These are phyloP conservation scores for Solenopsis fugax DNA, from an alignment of 1,140 invertebrate genomes.

Conservation along the genomic window DNA sequence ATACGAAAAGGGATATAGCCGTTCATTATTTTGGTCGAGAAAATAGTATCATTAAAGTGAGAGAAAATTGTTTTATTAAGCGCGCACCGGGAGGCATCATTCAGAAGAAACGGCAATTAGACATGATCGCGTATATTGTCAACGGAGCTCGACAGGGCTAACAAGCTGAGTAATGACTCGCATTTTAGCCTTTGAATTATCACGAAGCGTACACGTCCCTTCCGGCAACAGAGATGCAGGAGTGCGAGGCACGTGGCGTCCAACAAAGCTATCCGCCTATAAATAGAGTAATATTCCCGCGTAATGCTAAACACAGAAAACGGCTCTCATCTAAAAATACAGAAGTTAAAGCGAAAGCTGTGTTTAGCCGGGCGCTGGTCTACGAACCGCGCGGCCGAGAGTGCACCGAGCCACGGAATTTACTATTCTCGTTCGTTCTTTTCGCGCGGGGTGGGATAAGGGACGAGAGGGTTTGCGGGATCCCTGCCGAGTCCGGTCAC, in stretches of 20 bases:
- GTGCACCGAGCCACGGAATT: constrained; percentile 54
- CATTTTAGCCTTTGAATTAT: constrained; percentile 67
- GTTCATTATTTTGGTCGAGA: constrained; percentile 29
- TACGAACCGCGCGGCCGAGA: not conserved
- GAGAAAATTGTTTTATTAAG: not conserved
- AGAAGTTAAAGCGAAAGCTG: constrained; percentile 60
- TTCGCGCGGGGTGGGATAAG: not conserved
- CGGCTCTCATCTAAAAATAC: constrained; percentile 47
- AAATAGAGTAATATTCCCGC: constrained; percentile 65
- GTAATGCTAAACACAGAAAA: constrained; percentile 36
- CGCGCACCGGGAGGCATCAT: not conserved
- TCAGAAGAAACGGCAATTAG: not conserved
- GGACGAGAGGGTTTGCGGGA: not conserved
- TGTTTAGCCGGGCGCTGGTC: constrained; percentile 16
- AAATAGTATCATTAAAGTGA: constrained; percentile 5
- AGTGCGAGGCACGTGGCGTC: constrained; percentile 64
- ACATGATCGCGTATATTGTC: constrained; percentile 23
- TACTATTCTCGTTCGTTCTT: constrained; percentile 57
- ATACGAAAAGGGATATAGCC: not conserved
- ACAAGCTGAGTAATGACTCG: constrained; percentile 61
- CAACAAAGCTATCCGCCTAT: constrained; percentile 67
- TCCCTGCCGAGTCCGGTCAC: constrained; percentile 14
- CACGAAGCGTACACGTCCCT: constrained; percentile 4
- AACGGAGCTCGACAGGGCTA: constrained; percentile 38
- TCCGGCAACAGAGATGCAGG: constrained; percentile 2